Base-by-base conservation (phyloP, 2,113 vertebrate species). In the Vicugna pacos region DNA sequence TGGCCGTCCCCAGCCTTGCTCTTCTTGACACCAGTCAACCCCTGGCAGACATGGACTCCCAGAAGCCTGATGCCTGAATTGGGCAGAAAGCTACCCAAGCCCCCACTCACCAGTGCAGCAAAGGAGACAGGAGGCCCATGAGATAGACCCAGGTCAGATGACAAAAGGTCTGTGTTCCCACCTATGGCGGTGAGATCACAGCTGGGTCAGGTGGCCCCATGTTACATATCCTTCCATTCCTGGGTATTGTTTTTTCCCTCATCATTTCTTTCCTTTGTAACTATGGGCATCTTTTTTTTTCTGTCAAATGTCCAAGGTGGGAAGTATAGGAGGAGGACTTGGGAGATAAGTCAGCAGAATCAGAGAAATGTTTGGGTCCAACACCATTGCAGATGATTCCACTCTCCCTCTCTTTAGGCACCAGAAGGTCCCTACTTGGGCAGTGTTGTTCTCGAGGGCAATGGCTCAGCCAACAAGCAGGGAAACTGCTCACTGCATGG, bases 391-490 rank as follows among this genome's bases (percentile, higher is more conserved):
- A 1, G 32, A 3, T 7, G 83, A 12, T 17, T 62, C 69, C 19
- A 1, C 26, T 12, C 5, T 60, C 76, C 50, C 48, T 30, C 54
- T 24, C 32, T n/a, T 20, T 3, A 11, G 67, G 28, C 10, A 11
- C 16, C 3, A 38, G 4, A 5, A 13, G 4, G 26, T 56, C 14
- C 20, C 22, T 0, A 0, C 12, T 6, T 5, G 17, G 52, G 11
- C 69, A 50, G 38, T n/a, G 5, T 4, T 12, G 3, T 9, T 24
- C 72, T n/a, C 20, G 5, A 17, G 35, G 46, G 32, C 0, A 0
- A 13, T 0, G 0, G 20, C n/a, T 24, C 48, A 0, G 11, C 24
- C 17, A 14, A 10, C 9, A 42, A n/a, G 69, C 69, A 32, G 24
- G 86, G 52, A 15, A 8, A 1, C 3, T 0, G 4, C 4, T 13